A percentile compares a stretch with the other conserved stretches of the same genome.
Conservation (phyloP, 2,888 invertebrate genomes). For the Sinelater perroti region DNA sequence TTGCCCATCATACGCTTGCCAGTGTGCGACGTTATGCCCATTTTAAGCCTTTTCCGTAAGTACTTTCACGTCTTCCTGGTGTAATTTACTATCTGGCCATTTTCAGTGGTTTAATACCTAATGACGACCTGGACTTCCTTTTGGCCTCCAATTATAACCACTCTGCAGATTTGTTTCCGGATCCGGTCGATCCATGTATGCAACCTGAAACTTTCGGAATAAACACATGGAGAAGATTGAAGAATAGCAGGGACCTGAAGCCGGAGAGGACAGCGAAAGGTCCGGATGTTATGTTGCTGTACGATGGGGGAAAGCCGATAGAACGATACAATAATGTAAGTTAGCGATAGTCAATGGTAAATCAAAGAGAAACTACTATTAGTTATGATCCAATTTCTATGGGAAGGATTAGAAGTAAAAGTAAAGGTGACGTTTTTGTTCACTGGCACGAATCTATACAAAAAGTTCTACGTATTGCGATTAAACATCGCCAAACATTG, state of each 20-base stretch:
- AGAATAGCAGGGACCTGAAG: slow-evolving; percentile 67
- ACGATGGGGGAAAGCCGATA: background rate
- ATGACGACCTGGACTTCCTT: slow-evolving; percentile 75
- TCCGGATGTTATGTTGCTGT: slow-evolving; percentile 1
- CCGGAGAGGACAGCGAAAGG: slow-evolving; percentile 53
- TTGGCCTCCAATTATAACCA: slow-evolving; percentile 75
- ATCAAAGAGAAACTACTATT: background rate
- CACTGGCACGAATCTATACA: no score
- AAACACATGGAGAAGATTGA: slow-evolving; percentile 72
- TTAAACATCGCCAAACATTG: no score
- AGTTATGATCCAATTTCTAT: no score
- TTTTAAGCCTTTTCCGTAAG: slow-evolving; percentile 47
- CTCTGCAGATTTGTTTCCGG: slow-evolving; percentile 69
- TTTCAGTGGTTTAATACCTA: slow-evolving; percentile 62
- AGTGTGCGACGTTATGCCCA: slow-evolving; percentile 62
- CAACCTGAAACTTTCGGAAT: slow-evolving; percentile 74
- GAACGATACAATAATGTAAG: slow-evolving; percentile 52
- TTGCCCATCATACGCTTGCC: slow-evolving; percentile 65
- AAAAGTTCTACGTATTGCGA: no score
- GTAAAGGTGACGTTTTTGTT: no score
- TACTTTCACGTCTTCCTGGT: background rate
- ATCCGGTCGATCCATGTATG: slow-evolving; percentile 69
- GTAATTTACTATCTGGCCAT: background rate
- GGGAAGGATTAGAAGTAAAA: no score
- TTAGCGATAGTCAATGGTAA: no score